Conservation (phyloP, 2,797 vertebrate genomes). For the Hybognathus amarus region DNA sequence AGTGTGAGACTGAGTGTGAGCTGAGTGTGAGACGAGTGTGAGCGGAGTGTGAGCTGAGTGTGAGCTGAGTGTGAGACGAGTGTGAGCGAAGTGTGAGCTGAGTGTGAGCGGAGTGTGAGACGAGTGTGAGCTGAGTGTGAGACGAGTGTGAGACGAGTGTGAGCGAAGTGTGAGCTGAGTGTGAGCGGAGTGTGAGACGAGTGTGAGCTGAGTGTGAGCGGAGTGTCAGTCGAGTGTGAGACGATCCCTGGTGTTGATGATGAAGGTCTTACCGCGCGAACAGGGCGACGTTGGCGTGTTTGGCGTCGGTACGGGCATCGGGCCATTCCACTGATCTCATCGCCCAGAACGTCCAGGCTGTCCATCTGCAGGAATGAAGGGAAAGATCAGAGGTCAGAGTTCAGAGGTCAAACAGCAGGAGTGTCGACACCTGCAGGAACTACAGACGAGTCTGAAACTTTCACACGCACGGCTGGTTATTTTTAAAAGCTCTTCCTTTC, state of each 20-base stretch:
- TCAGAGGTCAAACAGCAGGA: slow-evolving; percentile 39
- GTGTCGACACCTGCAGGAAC: background rate
- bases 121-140: too few relatives aligned
- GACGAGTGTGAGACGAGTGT: too few relatives aligned
- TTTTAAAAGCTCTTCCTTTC: slow-evolving; percentile 43
- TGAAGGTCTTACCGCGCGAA: slow-evolving; percentile 89
- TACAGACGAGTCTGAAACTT: background rate
- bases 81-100: too few relatives aligned
- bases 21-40: too few relatives aligned
- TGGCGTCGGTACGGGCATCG: slow-evolving; percentile 96
- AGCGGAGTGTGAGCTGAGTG: too few relatives aligned
- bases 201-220: too few relatives aligned
- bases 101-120: too few relatives aligned
- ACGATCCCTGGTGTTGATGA: background rate
- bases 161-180: accelerated
- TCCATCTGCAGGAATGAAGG: slow-evolving; percentile 83
- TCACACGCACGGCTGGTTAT: slow-evolving; percentile 2
- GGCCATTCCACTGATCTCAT: slow-evolving; percentile 99
- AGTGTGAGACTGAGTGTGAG: too few relatives aligned
- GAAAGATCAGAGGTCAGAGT: slow-evolving; percentile 41
- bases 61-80: too few relatives aligned
- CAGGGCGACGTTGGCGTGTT: slow-evolving; percentile 95
- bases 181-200: too few relatives aligned
- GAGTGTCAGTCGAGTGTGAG: too few relatives aligned
- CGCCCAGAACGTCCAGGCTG: slow-evolving; percentile 88